These are phyloP conservation scores for Coremacera marginata DNA, from an alignment of 2,888 invertebrate genomes.

Conservation along the genomic window DNA sequence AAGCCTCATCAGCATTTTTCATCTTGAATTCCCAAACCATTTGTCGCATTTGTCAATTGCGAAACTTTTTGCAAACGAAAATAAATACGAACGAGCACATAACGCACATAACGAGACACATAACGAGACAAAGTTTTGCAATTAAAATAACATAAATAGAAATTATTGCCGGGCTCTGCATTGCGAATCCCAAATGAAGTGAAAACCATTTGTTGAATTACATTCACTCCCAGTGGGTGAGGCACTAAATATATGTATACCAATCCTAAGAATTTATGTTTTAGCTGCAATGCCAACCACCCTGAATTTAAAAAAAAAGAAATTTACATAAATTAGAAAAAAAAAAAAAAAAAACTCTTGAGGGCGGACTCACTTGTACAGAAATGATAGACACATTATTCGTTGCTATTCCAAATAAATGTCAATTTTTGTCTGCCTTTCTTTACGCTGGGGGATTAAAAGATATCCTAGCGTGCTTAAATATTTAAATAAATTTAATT, in stretches of 20 bases:
- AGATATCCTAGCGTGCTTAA: too few species aligned
- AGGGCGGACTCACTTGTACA: background rate
- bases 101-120: too few species aligned
- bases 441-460: too few species aligned
- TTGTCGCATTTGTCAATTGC: background rate
- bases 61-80: slow-evolving; percentile 5
- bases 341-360: background rate
- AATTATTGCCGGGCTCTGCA: background rate
- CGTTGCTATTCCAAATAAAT: too few species aligned
- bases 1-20: background rate
- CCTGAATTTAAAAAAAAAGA: background rate
- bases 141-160: slow-evolving; percentile 15
- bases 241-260: background rate
- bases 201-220: background rate
- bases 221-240: background rate
- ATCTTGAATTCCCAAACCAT: background rate
- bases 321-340: background rate
- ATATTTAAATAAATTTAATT: too few species aligned
- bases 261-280: too few species aligned
- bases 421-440: too few species aligned
- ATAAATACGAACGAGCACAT: too few species aligned
- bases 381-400: background rate
- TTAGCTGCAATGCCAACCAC: background rate
- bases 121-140: slow-evolving; percentile 2
- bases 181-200: slow-evolving; percentile 10